Evolutionary conservation across 2,113 vertebrate genomes (phyloP).

Genomic region (Cinclus mexicanus): DNA sequence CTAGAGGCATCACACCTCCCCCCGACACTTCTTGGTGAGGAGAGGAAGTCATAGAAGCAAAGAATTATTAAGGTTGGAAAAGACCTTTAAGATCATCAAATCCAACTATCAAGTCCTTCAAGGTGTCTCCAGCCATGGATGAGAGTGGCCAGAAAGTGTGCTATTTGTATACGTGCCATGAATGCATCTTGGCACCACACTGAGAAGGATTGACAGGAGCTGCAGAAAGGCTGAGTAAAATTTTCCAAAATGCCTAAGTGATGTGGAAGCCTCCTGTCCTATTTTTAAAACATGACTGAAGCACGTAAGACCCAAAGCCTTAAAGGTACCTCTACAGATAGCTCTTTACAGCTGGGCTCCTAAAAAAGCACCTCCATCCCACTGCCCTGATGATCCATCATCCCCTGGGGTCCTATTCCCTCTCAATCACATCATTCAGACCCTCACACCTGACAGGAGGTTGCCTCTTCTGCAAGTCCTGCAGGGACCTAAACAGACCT

Average conservation of each 20-base stretch:
- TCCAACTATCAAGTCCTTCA: background rate
- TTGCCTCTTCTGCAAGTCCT: background rate
- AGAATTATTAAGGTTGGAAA: background rate
- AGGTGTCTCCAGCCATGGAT: background rate
- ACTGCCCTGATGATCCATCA: background rate
- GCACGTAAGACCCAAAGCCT: background rate
- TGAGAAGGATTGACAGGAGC: slow-evolving; percentile 57
- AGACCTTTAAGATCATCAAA: background rate
- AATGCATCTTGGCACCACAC: background rate
- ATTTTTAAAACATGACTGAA: slow-evolving; percentile 61
- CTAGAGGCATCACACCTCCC: accelerated
- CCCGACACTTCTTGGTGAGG: background rate
- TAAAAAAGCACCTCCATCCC: background rate
- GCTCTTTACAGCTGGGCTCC: background rate
- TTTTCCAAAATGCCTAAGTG: slow-evolving; percentile 66
- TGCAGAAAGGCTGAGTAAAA: slow-evolving; percentile 62
- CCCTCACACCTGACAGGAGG: background rate
- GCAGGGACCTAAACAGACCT: accelerated
- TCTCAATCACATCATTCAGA: background rate
- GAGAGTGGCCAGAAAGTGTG: background rate
- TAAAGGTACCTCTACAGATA: slow-evolving; percentile 42
- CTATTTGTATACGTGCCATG: background rate
- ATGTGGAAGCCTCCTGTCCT: slow-evolving; percentile 45
- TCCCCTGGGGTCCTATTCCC: background rate
- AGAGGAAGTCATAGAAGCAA: background rate